Evolutionary conservation across 2,113 vertebrate genomes (phyloP), one percentile per base, ranked within the genome.

Genomic region (Hippocampus comes): DNA sequence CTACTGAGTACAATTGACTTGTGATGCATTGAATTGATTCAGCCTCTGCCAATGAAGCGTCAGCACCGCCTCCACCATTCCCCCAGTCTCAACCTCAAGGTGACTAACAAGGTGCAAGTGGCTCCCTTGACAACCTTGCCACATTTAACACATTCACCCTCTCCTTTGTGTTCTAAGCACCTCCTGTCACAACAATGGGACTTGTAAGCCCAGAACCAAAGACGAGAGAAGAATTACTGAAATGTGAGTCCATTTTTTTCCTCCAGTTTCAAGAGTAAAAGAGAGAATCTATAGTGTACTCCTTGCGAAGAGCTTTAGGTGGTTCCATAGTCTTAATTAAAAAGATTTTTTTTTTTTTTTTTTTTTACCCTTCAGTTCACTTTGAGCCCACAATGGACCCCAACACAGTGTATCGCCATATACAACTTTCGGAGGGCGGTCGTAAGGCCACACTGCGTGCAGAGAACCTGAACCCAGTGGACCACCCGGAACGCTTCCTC

Each of bases 371-470:
- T 55, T 69, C 66, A 94, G 93, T 84, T 74, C 80, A 78, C 41
- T 90, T 90, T 12, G 85, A 90, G 63, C 92, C 90, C 43, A 92
- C 90, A 1, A 79, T 93, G 78, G 90, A 94, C 67, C 82, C 73
- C 21, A 86, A 91, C 84, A 92, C 89, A 0, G 90, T 68, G 25
- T 91, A 85, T 69, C 92, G 88, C 11, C 91, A 92, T 25, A 68
- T 93, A 20, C 86, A 81, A 77, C 73, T 93, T 12, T 88, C 88
- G 11, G 86, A 90, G 1, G 78, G 73, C 2, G 82, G 75, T 61
- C 84, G 25, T 18, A 92, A 90, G 77, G 91, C 89, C 68, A 90
- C 76, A 0, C 76, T 92, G 53, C 75, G 82, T 1, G 72, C 87
- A 2, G 92, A 91, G 76, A 90, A 84, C 66, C 79, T 88, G 57